Evolutionary conservation across 2,797 vertebrate genomes (phyloP), one percentile per base, ranked within the genome.

Genomic region (Taeniopygia guttata): DNA sequence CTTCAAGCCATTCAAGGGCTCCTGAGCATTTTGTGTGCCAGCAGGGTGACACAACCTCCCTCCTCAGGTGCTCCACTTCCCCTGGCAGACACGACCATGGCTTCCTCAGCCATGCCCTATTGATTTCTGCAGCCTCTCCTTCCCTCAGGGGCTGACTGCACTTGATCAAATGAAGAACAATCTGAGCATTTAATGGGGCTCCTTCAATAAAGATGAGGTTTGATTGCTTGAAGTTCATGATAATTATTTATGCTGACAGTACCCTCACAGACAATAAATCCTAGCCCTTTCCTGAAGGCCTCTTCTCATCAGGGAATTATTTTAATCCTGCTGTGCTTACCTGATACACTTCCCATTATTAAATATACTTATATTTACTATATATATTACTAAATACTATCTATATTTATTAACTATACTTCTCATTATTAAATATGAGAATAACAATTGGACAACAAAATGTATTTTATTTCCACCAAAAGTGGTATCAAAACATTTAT

Each of bases 141-240:
- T 94, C 96, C 96, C 96, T 51, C 45, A 95, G 90, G 95, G 84
- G 84, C 63, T 43, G 84, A 79, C 76, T 75, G 81, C 84, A 92
- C 91, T 94, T 86, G 91, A 96, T 97, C 96, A 97, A 97, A 97
- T 97, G 95, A 96, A 97, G 95, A 95, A 93, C 93, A 96, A 95
- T 90, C 94, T 94, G 88, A 93, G 87, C 77, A 95, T 95, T 97
- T 97, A 97, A 97, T 91, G 87, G 93, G 77, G 59, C 64, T 92
- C 78, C 81, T 96, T 95, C 94, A 80, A 89, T 94, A 88, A n/a
- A 8, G 25, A 96, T 96, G 94, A 95, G 84, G 93, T 96, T 92
- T 89, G 95, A 94, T 83, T 94, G 84, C 91, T 92, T 73, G 78
- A 89, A 97, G 97, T 97, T 97, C 91, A 96, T 91, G 89, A 94